phyloP scores from a whole-genome alignment of 2,113 vertebrate species.

The Ctenomys sociabilis region DNA sequence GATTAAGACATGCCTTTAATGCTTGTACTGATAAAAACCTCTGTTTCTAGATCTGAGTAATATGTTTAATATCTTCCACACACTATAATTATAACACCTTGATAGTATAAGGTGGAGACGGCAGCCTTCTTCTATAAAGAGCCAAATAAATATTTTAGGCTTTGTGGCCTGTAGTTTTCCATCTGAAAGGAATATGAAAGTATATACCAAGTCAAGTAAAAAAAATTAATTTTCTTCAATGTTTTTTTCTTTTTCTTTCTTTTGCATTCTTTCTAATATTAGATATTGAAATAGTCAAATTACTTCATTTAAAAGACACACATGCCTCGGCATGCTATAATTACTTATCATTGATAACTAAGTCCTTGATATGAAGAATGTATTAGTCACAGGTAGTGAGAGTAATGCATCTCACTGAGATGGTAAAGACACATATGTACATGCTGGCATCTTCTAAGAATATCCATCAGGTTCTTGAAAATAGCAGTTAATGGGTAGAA shows the following conservation, averaged over 20 bases:
- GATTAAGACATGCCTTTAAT: neutral
- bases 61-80: neutral
- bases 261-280: neutral
- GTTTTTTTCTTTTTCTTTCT: neutral
- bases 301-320: neutral
- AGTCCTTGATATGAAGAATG: neutral
- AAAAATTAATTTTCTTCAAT: neutral
- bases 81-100: neutral
- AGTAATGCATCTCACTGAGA: neutral
- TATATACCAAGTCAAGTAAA: neutral
- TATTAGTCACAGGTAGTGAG: neutral
- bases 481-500: too few species aligned
- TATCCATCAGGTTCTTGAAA: too few species aligned
- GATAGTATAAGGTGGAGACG: neutral
- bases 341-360: neutral
- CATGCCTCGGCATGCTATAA: neutral
- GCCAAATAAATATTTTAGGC: neutral
- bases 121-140: neutral
- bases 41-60: neutral
- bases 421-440: neutral
- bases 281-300: neutral
- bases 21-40: neutral
- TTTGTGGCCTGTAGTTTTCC: neutral
- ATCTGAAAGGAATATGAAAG: neutral
- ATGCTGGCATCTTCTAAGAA: too few species aligned